Evolutionary conservation across 2,888 invertebrate genomes (phyloP), one percentile per base, ranked within the genome.

Genomic region (Hypselothyrea guttata): DNA sequence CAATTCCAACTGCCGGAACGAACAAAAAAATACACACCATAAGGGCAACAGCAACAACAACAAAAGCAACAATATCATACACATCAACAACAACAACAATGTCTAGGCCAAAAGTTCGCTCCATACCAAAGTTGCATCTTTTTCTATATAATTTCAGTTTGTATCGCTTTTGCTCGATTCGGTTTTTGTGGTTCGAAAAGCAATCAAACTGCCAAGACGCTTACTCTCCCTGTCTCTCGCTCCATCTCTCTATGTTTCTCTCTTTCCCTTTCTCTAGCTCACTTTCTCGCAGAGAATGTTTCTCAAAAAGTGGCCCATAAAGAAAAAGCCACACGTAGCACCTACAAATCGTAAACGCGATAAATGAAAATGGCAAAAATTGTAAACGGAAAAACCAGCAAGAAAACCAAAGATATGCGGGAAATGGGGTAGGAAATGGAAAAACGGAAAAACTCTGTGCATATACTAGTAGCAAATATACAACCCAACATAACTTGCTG

Each of bases 81-180:
- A n/a, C 28, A 13, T 11, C 22, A 38, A 13, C 18, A 38, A 30
- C 48, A 51, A 49, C 49, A 66, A 59, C 46, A 71, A 66, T 49
- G 66, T 65, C 71, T 71, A 49, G 71, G 71, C 71, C 67, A 71
- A 71, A 71, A 67, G 67, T 71, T 71, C 71, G 65, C 41, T 45
- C 16, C 5, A 7, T 15, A 9, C 16, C 37, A 35, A 15, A 15
- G 8, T 35, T 35, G 4, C 9, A 3, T 22, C 2, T 22, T 22
- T 22, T 22, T 22, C 22, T 22, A 5, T 22, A 22, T 22, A 22
- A 22, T 22, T 22, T 22, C 3, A 22, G 2, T 22, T 22, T 22
- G 2, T 22, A 22, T 22, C 22, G 22, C 22, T 22, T 22, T 5
- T 22, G 2, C 22, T 4, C 5, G 3, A 41, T 51, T 51, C 18